Percentiles rank a stretch among this genome's conserved stretches.
Conservation (phyloP, 2,888 invertebrate genomes). For the Hylaea fasciaria region DNA sequence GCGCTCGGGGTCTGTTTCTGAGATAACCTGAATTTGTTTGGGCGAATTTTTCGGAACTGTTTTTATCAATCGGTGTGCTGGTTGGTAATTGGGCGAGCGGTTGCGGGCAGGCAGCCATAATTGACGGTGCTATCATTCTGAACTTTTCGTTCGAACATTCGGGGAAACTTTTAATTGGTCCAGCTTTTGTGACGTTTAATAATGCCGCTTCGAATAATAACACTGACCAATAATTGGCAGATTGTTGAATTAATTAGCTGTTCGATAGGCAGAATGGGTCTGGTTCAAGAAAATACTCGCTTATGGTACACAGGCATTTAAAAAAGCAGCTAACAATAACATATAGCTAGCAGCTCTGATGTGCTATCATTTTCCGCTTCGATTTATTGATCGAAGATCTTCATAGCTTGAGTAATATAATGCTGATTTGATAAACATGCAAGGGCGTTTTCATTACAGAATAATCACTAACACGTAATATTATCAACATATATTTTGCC, state of each 20-base stretch:
- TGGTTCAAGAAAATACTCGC: not conserved
- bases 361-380: no score
- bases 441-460: no score
- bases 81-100: slow-evolving; percentile 76
- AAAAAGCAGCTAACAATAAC: no score
- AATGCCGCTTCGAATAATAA: slow-evolving; percentile 80
- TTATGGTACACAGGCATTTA: no score
- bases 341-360: no score
- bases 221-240: slow-evolving; percentile 76
- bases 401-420: not conserved
- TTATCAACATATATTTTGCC: not conserved
- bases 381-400: not conserved
- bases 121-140: slow-evolving; percentile 82
- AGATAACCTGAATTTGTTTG: slow-evolving; percentile 80
- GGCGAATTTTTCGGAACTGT: slow-evolving; percentile 77
- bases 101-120: slow-evolving; percentile 72
- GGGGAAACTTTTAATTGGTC: slow-evolving; percentile 84
- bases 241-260: slow-evolving; percentile 76
- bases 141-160: slow-evolving; percentile 79
- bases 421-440: no score
- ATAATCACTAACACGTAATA: no score
- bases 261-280: slow-evolving; percentile 50
- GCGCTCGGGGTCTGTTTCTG: slow-evolving; percentile 15
- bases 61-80: slow-evolving; percentile 79
- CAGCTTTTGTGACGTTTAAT: slow-evolving; percentile 78